These are phyloP conservation scores for Zelostemma sp. DNA, from an alignment of 1,140 invertebrate species.

Conservation along the genomic window DNA sequence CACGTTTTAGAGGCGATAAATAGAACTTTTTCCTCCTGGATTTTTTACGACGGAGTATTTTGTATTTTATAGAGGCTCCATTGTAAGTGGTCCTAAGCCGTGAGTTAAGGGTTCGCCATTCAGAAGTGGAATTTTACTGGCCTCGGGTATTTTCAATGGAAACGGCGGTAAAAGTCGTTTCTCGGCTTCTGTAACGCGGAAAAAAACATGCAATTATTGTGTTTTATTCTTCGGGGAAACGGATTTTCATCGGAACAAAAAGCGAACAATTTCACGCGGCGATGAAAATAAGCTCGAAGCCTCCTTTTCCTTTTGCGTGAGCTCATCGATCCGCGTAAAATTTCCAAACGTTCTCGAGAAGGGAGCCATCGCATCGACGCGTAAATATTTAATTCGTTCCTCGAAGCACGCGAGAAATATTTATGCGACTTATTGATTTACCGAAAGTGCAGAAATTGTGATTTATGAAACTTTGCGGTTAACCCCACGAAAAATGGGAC, in stretches of 20 bases:
- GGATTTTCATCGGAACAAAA: neutral
- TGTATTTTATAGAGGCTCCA: slow-evolving; percentile 29
- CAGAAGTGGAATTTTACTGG: too few relatives aligned
- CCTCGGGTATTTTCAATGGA: too few relatives aligned
- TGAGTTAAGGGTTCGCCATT: slow-evolving; percentile 16
- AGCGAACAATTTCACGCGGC: slow-evolving; percentile 2
- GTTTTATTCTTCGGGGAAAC: too few relatives aligned
- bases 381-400: slow-evolving; percentile 26
- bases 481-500: too few relatives aligned
- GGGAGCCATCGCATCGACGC: slow-evolving; percentile 9
- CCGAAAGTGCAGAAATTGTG: slow-evolving; percentile 14
- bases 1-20: slow-evolving; percentile 28
- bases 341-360: slow-evolving; percentile 15
- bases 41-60: slow-evolving; percentile 34
- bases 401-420: slow-evolving; percentile 12
- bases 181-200: neutral
- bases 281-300: slow-evolving; percentile 7
- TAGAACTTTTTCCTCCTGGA: slow-evolving; percentile 19
- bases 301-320: slow-evolving; percentile 15
- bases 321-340: slow-evolving; percentile 19
- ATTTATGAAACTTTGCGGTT: slow-evolving; percentile 14
- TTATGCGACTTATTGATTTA: slow-evolving; percentile 18
- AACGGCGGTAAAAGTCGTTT: neutral
- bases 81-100: slow-evolving; percentile 16
- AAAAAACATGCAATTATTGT: neutral